These are phyloP conservation scores for Elegia similella DNA, from an alignment of 2,888 invertebrate species.

Conservation along the genomic window DNA sequence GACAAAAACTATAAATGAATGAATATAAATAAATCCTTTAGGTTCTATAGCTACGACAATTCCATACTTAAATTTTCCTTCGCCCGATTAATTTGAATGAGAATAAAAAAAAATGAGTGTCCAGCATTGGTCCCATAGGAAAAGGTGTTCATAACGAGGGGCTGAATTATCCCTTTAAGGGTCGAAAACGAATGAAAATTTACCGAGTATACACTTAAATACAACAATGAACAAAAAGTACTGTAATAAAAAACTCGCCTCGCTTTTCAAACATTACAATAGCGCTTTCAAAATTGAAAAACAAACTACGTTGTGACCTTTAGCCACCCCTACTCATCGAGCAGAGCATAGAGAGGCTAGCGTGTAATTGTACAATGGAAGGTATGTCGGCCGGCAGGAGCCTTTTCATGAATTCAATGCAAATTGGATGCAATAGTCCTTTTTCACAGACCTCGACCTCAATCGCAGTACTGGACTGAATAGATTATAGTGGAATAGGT, in stretches of 20 bases:
- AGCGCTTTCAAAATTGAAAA: neutral
- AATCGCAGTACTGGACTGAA: neutral
- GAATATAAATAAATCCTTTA: too few species aligned
- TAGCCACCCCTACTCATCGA: neutral
- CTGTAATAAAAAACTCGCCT: neutral
- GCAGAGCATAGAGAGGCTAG: neutral
- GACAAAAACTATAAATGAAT: too few species aligned
- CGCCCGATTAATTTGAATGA: too few species aligned
- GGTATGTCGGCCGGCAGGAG: neutral
- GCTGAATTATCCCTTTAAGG: too few species aligned
- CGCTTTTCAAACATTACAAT: neutral
- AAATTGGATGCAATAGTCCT: neutral
- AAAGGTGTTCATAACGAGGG: too few species aligned
- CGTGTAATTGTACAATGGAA: neutral
- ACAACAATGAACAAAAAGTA: too few species aligned
- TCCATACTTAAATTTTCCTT: too few species aligned
- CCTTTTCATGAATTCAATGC: neutral
- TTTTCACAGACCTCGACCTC: neutral
- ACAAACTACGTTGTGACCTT: neutral
- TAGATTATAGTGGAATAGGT: neutral
- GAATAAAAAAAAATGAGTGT: too few species aligned
- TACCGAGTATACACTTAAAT: too few species aligned
- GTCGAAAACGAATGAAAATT: too few species aligned
- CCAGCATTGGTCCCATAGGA: too few species aligned
- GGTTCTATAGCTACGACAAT: too few species aligned